phyloP scores from a whole-genome alignment of 2,113 vertebrate genomes.

The Stegostoma tigrinum region DNA sequence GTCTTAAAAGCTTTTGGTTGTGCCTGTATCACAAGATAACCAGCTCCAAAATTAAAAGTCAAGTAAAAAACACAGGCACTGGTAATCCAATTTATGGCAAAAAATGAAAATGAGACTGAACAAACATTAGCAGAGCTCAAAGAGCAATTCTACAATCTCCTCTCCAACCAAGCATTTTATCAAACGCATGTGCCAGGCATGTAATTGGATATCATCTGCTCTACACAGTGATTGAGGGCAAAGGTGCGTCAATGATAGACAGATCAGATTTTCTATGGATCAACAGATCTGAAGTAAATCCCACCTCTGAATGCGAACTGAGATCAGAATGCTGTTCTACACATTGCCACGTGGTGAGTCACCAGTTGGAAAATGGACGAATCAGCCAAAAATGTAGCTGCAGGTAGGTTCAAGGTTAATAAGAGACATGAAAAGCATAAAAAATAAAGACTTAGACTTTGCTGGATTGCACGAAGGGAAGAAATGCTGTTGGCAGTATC shows the following conservation, averaged over 20 bases:
- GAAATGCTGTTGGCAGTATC: background rate
- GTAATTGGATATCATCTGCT: slow-evolving; percentile 11
- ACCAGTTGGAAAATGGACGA: background rate
- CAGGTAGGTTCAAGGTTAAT: background rate
- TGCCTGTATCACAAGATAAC: background rate
- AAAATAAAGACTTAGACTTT: background rate
- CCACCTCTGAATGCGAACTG: background rate
- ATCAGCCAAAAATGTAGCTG: background rate
- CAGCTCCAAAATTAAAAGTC: background rate
- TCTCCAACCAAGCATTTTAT: background rate
- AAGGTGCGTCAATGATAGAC: background rate
- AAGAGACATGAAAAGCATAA: background rate
- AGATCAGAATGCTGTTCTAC: background rate
- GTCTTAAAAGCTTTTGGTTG: background rate
- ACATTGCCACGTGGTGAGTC: background rate
- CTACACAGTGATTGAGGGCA: background rate
- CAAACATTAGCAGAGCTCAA: background rate
- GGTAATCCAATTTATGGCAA: background rate
- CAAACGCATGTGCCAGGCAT: background rate
- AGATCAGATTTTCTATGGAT: background rate
- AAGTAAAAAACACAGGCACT: background rate
- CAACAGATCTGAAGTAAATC: slow-evolving; percentile 12
- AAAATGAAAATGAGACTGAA: background rate
- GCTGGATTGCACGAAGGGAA: background rate
- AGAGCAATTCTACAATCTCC: background rate